phyloP scores from a whole-genome alignment of 2,113 vertebrate species.

The Zapus hudsonius region DNA sequence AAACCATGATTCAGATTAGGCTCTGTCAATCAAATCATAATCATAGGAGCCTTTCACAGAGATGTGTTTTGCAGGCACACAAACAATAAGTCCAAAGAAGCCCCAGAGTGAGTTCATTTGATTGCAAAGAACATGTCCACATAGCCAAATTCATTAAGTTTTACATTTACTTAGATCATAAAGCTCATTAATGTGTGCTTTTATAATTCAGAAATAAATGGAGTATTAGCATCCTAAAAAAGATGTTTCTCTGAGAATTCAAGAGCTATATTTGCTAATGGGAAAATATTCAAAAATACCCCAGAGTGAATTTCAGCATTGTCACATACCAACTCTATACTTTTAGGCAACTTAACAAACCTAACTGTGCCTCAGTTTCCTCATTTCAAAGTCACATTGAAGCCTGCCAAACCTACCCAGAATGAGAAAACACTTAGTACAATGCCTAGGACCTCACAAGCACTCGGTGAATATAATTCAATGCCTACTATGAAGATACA shows the following conservation, averaged over 20 bases:
- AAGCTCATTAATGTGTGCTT: background rate
- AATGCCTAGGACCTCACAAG: background rate
- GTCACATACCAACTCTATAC: background rate
- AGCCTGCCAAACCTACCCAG: background rate
- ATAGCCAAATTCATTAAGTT: background rate
- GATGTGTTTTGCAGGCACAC: background rate
- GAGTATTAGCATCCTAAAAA: background rate
- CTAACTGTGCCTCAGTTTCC: background rate
- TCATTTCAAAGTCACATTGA: background rate
- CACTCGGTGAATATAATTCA: background rate
- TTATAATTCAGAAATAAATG: background rate
- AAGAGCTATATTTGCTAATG: background rate
- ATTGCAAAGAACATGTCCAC: background rate
- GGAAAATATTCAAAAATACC: background rate
- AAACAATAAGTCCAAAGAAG: background rate
- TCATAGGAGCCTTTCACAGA: background rate
- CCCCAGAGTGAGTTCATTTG: background rate
- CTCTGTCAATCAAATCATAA: constrained; percentile 30
- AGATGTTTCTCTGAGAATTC: constrained; percentile 8
- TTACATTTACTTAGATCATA: background rate
- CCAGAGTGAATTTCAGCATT: background rate
- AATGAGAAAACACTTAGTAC: background rate
- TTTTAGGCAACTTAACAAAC: background rate
- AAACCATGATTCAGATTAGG: background rate
- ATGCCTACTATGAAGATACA: background rate